Evolutionary conservation across 1,140 invertebrate species (phyloP).

Genomic region (Hesperophylax magnus): DNA sequence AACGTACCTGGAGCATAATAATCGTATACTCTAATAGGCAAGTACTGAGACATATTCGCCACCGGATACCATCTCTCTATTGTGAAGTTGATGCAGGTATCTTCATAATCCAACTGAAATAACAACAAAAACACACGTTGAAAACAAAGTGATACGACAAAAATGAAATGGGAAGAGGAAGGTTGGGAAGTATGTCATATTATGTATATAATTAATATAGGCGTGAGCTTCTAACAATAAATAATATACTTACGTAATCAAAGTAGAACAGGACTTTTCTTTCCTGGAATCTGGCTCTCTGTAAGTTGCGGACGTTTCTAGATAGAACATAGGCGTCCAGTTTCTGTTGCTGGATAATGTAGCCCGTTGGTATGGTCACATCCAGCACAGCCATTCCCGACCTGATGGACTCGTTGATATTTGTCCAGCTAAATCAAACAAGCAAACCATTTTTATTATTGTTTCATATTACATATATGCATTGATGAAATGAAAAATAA

Average conservation of each 20-base stretch:
- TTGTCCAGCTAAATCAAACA: constrained; percentile 78
- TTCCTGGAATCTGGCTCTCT: constrained; percentile 86
- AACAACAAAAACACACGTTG: not conserved
- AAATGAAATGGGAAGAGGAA: too few species aligned
- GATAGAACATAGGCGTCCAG: constrained; percentile 88
- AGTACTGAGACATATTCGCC: constrained; percentile 95
- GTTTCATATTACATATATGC: too few species aligned
- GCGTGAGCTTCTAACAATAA: too few species aligned
- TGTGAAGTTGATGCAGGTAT: constrained; percentile 93
- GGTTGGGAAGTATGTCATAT: too few species aligned
- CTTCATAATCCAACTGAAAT: constrained; percentile 81
- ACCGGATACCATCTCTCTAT: constrained; percentile 96
- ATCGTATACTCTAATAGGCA: constrained; percentile 93
- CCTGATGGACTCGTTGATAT: constrained; percentile 80
- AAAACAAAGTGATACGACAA: too few species aligned
- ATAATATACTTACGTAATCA: constrained; percentile 81
- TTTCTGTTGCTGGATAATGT: constrained; percentile 92
- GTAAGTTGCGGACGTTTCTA: constrained; percentile 81
- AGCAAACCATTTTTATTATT: too few species aligned
- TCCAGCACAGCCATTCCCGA: constrained; percentile 96
- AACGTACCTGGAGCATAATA: constrained; percentile 94
- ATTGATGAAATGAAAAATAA: too few species aligned
- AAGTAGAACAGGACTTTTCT: constrained; percentile 95
- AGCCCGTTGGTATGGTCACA: constrained; percentile 93
- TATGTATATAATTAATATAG: too few species aligned